A percentile compares a stretch with the other conserved stretches of the same genome.
Evolutionary conservation across 2,113 vertebrate genomes (phyloP).

Genomic region (Chionodraco myersi): DNA sequence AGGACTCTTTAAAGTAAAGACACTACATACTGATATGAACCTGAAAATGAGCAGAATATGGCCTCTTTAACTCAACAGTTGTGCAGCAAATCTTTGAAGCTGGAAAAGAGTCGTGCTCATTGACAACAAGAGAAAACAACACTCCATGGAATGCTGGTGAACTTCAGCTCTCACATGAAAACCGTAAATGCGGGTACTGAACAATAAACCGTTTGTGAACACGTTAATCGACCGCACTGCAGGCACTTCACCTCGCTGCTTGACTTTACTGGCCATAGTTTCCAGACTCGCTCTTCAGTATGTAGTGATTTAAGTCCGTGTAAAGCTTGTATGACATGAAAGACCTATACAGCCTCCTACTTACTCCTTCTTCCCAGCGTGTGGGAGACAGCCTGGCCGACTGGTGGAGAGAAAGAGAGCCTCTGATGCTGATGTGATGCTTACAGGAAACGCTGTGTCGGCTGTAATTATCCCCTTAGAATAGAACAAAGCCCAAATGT

Average conservation of each 20-base stretch:
- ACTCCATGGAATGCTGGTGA: background rate
- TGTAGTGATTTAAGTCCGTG: background rate
- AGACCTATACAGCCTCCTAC: conserved; percentile 13
- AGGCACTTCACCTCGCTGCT: conserved; percentile 17
- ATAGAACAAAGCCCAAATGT: conserved; percentile 33
- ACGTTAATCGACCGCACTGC: background rate
- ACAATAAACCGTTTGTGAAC: conserved; percentile 4
- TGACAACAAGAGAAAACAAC: background rate
- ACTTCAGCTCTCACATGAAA: background rate
- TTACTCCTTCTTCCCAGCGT: conserved; percentile 27
- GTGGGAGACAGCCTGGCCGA: conserved; percentile 17
- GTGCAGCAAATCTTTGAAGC: background rate
- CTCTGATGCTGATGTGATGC: conserved; percentile 18
- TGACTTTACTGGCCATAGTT: conserved; percentile 3
- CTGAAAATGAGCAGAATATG: too few species aligned
- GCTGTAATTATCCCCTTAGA: conserved; percentile 47
- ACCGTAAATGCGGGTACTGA: background rate
- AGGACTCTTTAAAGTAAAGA: too few species aligned
- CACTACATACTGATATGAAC: too few species aligned
- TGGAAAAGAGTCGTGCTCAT: background rate
- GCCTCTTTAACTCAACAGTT: background rate
- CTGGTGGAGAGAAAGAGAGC: background rate
- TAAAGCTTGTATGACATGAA: conserved; percentile 4
- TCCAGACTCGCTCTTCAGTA: background rate
- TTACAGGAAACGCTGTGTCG: conserved; percentile 37